Evolutionary conservation across 2,888 invertebrate species (phyloP).

Genomic region (Lobophora halterata): DNA sequence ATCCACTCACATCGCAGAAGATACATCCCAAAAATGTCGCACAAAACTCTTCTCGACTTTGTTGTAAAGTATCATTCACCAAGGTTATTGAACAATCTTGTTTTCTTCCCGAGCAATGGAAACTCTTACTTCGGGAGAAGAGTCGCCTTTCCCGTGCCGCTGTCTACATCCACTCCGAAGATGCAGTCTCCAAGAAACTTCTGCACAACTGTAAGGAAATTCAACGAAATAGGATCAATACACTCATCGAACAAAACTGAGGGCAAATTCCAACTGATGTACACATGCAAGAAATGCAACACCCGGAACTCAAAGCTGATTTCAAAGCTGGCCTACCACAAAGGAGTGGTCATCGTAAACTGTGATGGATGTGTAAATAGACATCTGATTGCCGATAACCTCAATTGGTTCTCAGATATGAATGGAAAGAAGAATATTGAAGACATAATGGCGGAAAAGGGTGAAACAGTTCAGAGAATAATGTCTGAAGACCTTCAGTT

Average conservation of each 20-base stretch:
- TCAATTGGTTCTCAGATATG: slow-evolving; percentile 95
- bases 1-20: no score
- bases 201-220: slow-evolving; percentile 48
- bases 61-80: slow-evolving; percentile 71
- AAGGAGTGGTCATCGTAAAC: slow-evolving; percentile 95
- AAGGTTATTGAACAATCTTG: slow-evolving; percentile 64
- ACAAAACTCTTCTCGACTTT: slow-evolving; percentile 69
- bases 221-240: slow-evolving; percentile 45
- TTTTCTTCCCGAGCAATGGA: slow-evolving; percentile 70
- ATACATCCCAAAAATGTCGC: slow-evolving; percentile 57
- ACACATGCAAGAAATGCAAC: slow-evolving; percentile 94
- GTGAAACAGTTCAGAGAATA: slow-evolving; percentile 87
- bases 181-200: slow-evolving; percentile 59
- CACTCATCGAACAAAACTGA: slow-evolving; percentile 47
- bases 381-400: slow-evolving; percentile 97
- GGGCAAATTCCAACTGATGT: slow-evolving; percentile 86
- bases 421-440: slow-evolving; percentile 92
- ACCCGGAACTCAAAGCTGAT: slow-evolving; percentile 89
- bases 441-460: slow-evolving; percentile 92
- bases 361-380: slow-evolving; percentile 93
- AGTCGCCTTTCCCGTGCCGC: slow-evolving; percentile 45
- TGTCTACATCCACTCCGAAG: slow-evolving; percentile 55
- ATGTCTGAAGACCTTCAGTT: slow-evolving; percentile 73
- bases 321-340: slow-evolving; percentile 90
- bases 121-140: slow-evolving; percentile 70